These are phyloP conservation scores for Hippocampus mohnikei DNA, from an alignment of 2,113 vertebrate genomes.

Conservation along the genomic window DNA sequence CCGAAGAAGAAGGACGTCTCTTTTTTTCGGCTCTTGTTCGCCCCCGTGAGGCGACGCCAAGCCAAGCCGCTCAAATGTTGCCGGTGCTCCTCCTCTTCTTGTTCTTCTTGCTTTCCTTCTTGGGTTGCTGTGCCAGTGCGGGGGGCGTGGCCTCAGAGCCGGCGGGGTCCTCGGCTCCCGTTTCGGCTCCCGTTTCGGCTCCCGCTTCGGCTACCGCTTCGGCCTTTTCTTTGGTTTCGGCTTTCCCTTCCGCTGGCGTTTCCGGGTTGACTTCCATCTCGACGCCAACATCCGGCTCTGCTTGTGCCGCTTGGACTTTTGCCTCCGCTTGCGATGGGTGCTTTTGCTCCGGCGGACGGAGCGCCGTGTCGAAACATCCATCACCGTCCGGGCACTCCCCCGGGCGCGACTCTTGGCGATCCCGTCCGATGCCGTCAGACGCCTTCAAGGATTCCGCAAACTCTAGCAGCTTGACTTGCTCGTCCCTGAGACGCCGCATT, in stretches of 20 bases:
- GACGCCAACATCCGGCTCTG: background rate
- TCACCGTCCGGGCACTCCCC: background rate
- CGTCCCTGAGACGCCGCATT: conserved; percentile 54
- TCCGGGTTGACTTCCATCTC: background rate
- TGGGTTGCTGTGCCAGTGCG: conserved; percentile 11
- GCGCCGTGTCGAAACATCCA: conserved; percentile 23
- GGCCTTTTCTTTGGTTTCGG: background rate
- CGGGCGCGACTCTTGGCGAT: conserved; percentile 3
- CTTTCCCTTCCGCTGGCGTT: conserved; percentile 7
- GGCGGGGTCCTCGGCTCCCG: background rate
- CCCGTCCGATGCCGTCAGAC: conserved; percentile 14
- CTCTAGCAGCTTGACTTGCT: conserved; percentile 73
- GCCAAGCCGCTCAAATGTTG: background rate
- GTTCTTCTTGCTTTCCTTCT: conserved; percentile 60
- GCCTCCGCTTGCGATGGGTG: background rate
- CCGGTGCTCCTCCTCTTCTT: conserved; percentile 46
- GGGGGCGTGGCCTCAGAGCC: background rate
- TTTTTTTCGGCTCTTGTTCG: too few relatives aligned
- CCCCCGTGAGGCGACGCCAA: background rate
- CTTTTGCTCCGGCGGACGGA: background rate
- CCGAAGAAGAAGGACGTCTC: too few relatives aligned
- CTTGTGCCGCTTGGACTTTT: background rate
- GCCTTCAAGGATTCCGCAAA: conserved; percentile 74
- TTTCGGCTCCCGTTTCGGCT: too few relatives aligned
- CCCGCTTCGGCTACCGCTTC: background rate